Evolutionary conservation across 2,113 vertebrate genomes (phyloP).

Genomic region (Noturus placidus): DNA sequence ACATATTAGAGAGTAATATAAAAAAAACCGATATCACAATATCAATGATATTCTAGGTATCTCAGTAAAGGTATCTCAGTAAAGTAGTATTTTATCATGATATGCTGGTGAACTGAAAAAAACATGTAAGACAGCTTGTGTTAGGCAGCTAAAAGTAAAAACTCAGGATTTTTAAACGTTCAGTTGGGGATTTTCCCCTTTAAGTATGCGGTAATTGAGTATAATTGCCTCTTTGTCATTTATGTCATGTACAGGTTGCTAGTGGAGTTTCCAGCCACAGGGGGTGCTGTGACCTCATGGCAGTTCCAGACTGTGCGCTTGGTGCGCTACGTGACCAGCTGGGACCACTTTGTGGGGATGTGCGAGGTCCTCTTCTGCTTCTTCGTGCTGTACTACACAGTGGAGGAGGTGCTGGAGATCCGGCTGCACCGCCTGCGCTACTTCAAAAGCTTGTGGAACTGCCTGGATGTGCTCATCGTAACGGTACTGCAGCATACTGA

Average conservation of each 20-base stretch:
- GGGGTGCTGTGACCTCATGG: constrained; percentile 89
- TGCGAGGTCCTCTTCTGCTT: constrained; percentile 93
- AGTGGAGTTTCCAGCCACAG: constrained; percentile 93
- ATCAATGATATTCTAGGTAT: too few species aligned
- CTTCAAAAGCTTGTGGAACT: constrained; percentile 95
- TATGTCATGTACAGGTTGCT: constrained; percentile 75
- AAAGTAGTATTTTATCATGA: not conserved
- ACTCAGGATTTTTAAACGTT: not conserved
- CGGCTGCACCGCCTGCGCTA: constrained; percentile 87
- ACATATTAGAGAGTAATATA: too few species aligned
- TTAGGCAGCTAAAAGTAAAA: not conserved
- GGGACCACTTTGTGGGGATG: constrained; percentile 90
- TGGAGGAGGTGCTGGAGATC: constrained; percentile 94
- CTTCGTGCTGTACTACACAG: constrained; percentile 91
- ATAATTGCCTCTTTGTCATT: too few species aligned
- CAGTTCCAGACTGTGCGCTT: constrained; percentile 93
- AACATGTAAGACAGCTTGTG: not conserved
- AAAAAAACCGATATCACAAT: too few species aligned
- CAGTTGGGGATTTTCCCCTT: not conserved
- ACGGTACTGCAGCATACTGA: constrained; percentile 62
- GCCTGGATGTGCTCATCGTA: constrained; percentile 90
- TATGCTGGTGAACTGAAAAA: not conserved
- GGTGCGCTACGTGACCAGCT: constrained; percentile 83
- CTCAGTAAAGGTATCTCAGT: too few species aligned
- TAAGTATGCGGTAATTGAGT: not conserved